phyloP scores from a whole-genome alignment of 1,140 invertebrate genomes.

The Diabrotica virgifera region DNA sequence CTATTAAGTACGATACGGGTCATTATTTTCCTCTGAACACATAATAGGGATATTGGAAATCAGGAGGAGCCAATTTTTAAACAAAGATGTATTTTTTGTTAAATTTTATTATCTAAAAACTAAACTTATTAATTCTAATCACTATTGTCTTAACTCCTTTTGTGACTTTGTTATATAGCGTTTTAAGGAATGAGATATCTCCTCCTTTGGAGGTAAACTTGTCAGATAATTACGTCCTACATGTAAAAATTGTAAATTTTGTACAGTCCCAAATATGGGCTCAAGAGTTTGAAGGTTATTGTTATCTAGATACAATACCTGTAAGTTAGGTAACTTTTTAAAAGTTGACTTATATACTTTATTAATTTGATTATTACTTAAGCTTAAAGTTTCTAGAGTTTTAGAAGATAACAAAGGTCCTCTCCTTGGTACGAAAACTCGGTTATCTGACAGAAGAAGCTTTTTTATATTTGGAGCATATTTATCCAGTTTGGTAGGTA shows the following conservation, averaged over 20 bases:
- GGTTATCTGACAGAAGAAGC: conserved; percentile 34
- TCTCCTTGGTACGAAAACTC: conserved; percentile 29
- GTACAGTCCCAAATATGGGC: conserved; percentile 31
- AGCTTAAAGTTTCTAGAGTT: conserved; percentile 31
- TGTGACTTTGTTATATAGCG: conserved; percentile 25
- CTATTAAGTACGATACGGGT: no score
- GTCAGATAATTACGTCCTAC: conserved; percentile 35
- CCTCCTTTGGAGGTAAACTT: conserved; percentile 29
- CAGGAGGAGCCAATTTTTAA: no score
- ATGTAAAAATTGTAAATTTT: conserved; percentile 38
- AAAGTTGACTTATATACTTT: conserved; percentile 32
- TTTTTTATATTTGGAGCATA: conserved; percentile 30
- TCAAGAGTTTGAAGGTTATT: conserved; percentile 33
- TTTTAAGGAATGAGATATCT: conserved; percentile 22
- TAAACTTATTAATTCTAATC: no score
- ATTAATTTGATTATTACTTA: conserved; percentile 38
- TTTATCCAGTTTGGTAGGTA: conserved; percentile 27
- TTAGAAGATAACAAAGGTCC: conserved; percentile 30
- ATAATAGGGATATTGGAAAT: no score
- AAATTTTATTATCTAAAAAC: no score
- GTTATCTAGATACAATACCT: conserved; percentile 38
- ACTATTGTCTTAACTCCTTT: neutral
- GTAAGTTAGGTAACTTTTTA: conserved; percentile 30
- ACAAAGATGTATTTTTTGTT: no score
- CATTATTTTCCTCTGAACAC: no score